A percentile compares a stretch with the other conserved stretches of the same genome.
Evolutionary conservation across 2,797 vertebrate genomes (phyloP).

Genomic region (Podarcis siculus): DNA sequence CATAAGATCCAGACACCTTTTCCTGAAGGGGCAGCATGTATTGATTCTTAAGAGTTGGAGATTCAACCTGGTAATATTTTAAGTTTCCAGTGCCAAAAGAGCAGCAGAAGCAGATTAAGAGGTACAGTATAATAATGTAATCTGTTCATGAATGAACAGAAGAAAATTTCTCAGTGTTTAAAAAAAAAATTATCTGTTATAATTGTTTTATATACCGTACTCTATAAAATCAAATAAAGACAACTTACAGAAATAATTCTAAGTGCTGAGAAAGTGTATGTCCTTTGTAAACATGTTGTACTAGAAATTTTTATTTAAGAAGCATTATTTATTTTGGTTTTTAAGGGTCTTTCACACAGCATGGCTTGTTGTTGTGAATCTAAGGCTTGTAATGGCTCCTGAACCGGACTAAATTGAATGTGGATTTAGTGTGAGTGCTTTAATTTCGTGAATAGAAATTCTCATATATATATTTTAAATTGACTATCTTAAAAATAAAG

Average conservation of each 20-base stretch:
- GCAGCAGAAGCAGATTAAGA: neutral
- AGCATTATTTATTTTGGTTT: neutral
- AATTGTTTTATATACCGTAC: too few species aligned
- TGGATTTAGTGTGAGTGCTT: neutral
- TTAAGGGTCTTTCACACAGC: neutral
- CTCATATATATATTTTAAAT: neutral
- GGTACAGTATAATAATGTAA: neutral
- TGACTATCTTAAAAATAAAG: neutral
- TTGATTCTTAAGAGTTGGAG: constrained; percentile 5
- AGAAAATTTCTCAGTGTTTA: neutral
- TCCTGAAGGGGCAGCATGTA: constrained; percentile 7
- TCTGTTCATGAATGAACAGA: neutral
- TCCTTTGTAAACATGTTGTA: constrained; percentile 10
- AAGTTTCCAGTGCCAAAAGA: neutral
- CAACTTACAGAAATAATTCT: neutral
- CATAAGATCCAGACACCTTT: constrained; percentile 2
- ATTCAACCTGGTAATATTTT: constrained; percentile 19
- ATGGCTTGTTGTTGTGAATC: neutral
- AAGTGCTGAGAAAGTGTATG: neutral
- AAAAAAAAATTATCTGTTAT: too few species aligned
- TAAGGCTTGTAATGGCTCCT: neutral
- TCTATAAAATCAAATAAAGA: too few species aligned
- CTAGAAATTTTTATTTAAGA: neutral
- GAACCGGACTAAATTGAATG: neutral
- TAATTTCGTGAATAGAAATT: neutral